Evolutionary conservation across 2,113 vertebrate species (phyloP).

Genomic region (Azemiops feae): DNA sequence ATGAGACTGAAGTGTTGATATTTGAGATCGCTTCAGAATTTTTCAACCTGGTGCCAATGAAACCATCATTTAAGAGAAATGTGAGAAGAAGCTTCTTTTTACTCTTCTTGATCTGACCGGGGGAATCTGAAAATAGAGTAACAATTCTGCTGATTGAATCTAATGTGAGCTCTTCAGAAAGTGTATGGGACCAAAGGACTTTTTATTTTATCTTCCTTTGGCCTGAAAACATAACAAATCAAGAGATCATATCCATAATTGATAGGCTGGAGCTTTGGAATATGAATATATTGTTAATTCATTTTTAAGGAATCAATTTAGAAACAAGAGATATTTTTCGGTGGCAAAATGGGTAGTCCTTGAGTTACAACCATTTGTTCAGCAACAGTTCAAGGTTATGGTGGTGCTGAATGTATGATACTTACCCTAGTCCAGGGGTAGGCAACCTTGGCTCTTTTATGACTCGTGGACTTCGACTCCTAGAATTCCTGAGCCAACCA

Average conservation of each 20-base stretch:
- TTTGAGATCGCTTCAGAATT: background rate
- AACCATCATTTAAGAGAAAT: background rate
- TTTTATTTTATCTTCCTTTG: background rate
- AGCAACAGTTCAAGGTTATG: background rate
- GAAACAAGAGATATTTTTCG: background rate
- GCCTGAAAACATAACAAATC: too few relatives aligned
- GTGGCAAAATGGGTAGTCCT: background rate
- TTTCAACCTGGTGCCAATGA: background rate
- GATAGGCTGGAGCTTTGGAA: background rate
- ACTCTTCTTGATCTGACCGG: background rate
- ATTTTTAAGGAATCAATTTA: background rate
- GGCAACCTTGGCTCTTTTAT: too few relatives aligned
- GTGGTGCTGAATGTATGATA: background rate
- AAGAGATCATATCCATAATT: background rate
- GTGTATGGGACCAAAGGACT: background rate
- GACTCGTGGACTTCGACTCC: too few relatives aligned
- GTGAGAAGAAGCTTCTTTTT: background rate
- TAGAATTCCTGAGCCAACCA: too few relatives aligned
- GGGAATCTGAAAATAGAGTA: background rate
- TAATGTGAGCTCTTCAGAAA: background rate
- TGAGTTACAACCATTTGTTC: background rate
- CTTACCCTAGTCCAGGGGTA: background rate
- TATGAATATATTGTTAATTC: background rate
- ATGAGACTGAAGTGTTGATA: background rate
- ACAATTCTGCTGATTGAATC: background rate